phyloP scores from a whole-genome alignment of 2,113 vertebrate genomes.

The Cryptotis parvus region DNA sequence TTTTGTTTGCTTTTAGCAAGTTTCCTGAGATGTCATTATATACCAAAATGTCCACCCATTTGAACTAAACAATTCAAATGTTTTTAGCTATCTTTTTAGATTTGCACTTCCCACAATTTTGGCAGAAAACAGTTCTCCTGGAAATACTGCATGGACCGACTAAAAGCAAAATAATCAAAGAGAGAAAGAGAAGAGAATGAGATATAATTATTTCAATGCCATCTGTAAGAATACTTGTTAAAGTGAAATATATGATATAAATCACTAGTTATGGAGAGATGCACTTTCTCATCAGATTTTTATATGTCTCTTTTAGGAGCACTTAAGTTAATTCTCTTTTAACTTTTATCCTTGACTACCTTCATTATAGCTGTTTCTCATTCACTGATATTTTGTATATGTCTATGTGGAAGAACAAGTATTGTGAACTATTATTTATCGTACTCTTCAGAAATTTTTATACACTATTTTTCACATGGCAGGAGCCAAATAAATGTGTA shows the following conservation, averaged over 20 bases:
- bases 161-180: constrained; percentile 44
- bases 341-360: constrained; percentile 11
- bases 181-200: neutral
- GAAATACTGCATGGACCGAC: constrained; percentile 31
- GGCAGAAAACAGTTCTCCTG: neutral
- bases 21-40: constrained; percentile 38
- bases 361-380: neutral
- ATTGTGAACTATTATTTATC: neutral
- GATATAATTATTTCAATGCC: constrained; percentile 24
- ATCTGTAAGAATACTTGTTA: neutral
- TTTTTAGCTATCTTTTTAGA: constrained; percentile 35
- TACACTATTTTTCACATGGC: neutral
- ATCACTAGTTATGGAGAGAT: neutral
- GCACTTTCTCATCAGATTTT: constrained; percentile 35
- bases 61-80: neutral
- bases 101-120: neutral
- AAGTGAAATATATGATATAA: constrained; percentile 21
- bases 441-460: neutral
- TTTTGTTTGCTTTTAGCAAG: constrained; percentile 38
- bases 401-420: neutral
- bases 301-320: neutral
- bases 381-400: neutral
- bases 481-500: neutral
- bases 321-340: constrained; percentile 52
- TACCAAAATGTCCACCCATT: neutral